Evolutionary conservation across 2,113 vertebrate genomes (phyloP).

Genomic region (Donacobius atricapilla): DNA sequence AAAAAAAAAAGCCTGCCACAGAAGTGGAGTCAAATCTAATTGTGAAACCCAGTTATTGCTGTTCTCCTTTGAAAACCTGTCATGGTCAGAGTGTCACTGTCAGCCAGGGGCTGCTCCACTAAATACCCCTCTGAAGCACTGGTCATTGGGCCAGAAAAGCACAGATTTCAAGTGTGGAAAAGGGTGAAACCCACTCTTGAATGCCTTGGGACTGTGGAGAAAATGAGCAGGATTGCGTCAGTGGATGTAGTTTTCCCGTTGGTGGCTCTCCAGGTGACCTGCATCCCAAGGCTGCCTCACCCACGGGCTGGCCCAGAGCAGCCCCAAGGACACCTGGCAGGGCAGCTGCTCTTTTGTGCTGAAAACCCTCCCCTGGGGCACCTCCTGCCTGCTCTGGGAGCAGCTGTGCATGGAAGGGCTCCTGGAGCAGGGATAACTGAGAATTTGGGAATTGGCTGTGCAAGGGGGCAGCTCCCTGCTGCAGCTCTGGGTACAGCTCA

Average conservation of each 20-base stretch:
- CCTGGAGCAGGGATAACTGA: fast-evolving
- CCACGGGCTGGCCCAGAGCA: not conserved
- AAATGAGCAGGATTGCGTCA: not conserved
- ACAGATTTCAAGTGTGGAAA: fast-evolving
- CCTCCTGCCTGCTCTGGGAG: not conserved
- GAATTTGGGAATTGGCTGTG: not conserved
- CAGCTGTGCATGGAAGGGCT: fast-evolving
- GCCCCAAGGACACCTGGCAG: no score
- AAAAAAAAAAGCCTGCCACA: not conserved
- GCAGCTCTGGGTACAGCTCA: not conserved
- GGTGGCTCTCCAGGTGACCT: not conserved
- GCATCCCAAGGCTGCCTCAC: fast-evolving
- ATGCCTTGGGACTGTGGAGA: not conserved
- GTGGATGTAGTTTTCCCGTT: not conserved
- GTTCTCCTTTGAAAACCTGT: not conserved
- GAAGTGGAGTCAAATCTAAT: not conserved
- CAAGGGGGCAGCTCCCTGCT: not conserved
- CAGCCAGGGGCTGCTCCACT: not conserved
- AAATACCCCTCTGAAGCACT: not conserved
- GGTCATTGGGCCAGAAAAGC: not conserved
- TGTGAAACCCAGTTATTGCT: not conserved
- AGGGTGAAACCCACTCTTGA: not conserved
- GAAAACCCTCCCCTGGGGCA: not conserved
- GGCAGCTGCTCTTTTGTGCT: not conserved
- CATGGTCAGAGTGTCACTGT: fast-evolving